Percentiles rank a stretch among this genome's conserved stretches.
Conservation (phyloP, 1,140 invertebrate genomes). For the Fopius arisanus region DNA sequence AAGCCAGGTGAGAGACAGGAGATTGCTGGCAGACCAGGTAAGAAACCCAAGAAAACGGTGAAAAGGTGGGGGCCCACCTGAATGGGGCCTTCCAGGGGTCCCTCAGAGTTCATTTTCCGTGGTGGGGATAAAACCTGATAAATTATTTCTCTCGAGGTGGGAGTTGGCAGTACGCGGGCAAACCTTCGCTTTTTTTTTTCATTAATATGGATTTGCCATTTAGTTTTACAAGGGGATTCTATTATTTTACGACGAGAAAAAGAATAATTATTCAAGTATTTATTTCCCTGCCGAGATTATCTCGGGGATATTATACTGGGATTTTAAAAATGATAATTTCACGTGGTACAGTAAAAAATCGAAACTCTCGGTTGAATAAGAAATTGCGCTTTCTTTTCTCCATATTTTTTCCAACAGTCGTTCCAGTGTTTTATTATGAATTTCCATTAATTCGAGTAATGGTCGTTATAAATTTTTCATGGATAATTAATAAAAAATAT, state of each 20-base stretch:
- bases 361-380: not conserved
- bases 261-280: not conserved
- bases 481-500: too few species aligned
- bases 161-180: too few species aligned
- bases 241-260: not conserved
- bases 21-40: not conserved
- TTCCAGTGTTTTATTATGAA: too few species aligned
- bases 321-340: not conserved
- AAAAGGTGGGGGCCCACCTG: not conserved
- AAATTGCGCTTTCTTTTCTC: not conserved
- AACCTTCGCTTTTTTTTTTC: not conserved
- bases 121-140: not conserved
- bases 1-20: slow-evolving; percentile 10
- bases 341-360: not conserved
- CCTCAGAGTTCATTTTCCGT: not conserved
- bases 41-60: not conserved
- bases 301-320: not conserved
- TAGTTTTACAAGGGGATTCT: too few species aligned
- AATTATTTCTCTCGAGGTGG: not conserved
- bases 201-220: too few species aligned
- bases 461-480: too few species aligned
- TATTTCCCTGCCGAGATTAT: not conserved
- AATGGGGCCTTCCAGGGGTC: not conserved
- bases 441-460: too few species aligned
- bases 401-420: too few species aligned